Percentiles rank a stretch among this genome's conserved stretches.
These are phyloP conservation scores for Hafferia zeledoni DNA, from an alignment of 2,797 vertebrate species.

Conservation along the genomic window DNA sequence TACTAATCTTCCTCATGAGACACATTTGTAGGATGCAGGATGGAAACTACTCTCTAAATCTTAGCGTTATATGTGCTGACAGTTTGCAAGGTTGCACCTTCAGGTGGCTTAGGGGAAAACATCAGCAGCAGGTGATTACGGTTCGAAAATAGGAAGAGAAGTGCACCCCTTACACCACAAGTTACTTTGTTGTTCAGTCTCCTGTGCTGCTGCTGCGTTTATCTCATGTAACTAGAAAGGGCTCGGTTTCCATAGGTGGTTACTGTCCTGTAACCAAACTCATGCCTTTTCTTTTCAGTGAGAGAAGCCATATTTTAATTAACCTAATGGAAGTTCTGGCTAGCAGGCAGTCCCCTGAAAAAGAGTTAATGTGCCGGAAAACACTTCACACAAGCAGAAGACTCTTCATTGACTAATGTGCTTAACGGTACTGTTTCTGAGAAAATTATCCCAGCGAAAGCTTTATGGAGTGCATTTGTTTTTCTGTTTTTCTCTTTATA, in stretches of 20 bases:
- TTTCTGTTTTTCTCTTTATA: background rate
- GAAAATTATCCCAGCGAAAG: constrained; percentile 56
- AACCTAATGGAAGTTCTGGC: constrained; percentile 68
- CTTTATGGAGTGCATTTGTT: constrained; percentile 22
- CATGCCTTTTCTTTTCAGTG: constrained; percentile 47
- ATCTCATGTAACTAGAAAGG: background rate
- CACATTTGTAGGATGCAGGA: constrained; percentile 76
- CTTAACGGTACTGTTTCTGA: constrained; percentile 22
- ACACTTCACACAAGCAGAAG: constrained; percentile 51
- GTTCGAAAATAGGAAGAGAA: constrained; percentile 60
- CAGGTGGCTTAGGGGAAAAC: constrained; percentile 67
- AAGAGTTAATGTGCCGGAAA: constrained; percentile 66
- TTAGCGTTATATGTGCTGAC: constrained; percentile 75
- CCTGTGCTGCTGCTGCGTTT: background rate
- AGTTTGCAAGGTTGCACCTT: constrained; percentile 78
- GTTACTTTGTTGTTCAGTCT: background rate
- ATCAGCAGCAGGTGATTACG: constrained; percentile 64
- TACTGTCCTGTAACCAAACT: constrained; percentile 46
- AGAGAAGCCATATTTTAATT: constrained; percentile 76
- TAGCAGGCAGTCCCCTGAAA: constrained; percentile 65
- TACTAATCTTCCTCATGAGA: constrained; percentile 81
- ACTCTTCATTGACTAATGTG: constrained; percentile 53
- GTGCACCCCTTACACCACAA: background rate
- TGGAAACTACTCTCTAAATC: constrained; percentile 81
- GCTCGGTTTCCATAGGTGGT: background rate